Evolutionary conservation across 2,888 invertebrate genomes (phyloP).

Genomic region (Microctonus aethiopoides): DNA sequence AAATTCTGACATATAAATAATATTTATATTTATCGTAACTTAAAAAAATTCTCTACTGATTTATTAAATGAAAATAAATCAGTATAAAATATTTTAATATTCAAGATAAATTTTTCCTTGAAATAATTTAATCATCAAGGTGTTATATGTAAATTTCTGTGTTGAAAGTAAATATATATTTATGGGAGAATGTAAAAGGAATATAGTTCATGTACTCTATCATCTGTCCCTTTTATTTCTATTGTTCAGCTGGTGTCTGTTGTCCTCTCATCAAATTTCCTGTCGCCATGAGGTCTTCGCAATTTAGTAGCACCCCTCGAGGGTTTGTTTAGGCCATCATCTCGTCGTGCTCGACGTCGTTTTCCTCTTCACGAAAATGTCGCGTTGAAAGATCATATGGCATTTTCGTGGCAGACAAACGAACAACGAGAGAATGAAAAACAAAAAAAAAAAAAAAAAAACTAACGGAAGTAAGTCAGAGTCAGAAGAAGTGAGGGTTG

Average conservation of each 20-base stretch:
- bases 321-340: constrained; percentile 39
- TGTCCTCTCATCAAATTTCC: constrained; percentile 52
- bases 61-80: too few species aligned
- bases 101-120: too few species aligned
- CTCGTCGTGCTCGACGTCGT: constrained; percentile 17
- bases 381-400: constrained; percentile 12
- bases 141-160: background rate
- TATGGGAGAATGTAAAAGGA: too few species aligned
- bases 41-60: too few species aligned
- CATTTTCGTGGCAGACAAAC: constrained; percentile 17
- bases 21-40: too few species aligned
- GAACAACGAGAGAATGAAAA: background rate
- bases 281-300: constrained; percentile 39
- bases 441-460: background rate
- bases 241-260: constrained; percentile 37
- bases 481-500: background rate
- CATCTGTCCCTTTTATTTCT: constrained; percentile 30
- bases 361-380: constrained; percentile 15
- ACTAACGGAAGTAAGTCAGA: background rate
- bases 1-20: background rate
- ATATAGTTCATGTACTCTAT: background rate
- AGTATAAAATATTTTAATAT: too few species aligned
- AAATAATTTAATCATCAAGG: too few species aligned
- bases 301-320: constrained; percentile 35
- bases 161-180: background rate